phyloP scores from a whole-genome alignment of 1,140 invertebrate genomes.

The Drosophila sulfurigaster region DNA sequence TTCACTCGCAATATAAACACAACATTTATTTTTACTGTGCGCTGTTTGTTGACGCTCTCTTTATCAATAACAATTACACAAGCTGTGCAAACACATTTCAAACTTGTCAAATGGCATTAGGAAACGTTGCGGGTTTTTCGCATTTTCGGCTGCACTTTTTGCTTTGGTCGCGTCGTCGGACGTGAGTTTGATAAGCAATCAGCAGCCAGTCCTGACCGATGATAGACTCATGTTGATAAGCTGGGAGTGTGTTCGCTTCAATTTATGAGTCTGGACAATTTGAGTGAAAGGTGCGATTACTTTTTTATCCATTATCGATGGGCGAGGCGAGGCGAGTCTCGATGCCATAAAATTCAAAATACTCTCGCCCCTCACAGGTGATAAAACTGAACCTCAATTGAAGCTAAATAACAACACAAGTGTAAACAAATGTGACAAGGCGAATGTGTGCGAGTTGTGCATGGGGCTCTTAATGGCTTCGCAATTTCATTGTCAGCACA shows the following conservation, averaged over 20 bases:
- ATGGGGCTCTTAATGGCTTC: slow-evolving; percentile 32
- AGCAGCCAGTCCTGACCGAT: slow-evolving; percentile 11
- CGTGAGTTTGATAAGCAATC: slow-evolving; percentile 59
- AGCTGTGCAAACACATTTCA: slow-evolving; percentile 65
- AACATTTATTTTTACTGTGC: background rate
- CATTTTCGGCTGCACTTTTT: slow-evolving; percentile 13
- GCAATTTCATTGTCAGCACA: slow-evolving; percentile 35
- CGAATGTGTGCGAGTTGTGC: slow-evolving; percentile 2
- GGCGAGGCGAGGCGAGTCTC: background rate
- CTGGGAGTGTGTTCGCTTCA: slow-evolving; percentile 36
- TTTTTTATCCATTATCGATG: slow-evolving; percentile 1
- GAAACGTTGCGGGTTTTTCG: slow-evolving; percentile 38
- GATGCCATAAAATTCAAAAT: slow-evolving; percentile 51
- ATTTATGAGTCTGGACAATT: slow-evolving; percentile 66
- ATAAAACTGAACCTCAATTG: slow-evolving; percentile 8
- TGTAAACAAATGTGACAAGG: slow-evolving; percentile 44
- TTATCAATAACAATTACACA: slow-evolving; percentile 66
- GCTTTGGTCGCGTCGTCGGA: background rate
- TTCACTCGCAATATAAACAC: background rate
- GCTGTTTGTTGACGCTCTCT: slow-evolving; percentile 24
- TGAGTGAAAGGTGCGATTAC: slow-evolving; percentile 32
- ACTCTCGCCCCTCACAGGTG: slow-evolving; percentile 24
- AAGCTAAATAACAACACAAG: slow-evolving; percentile 12
- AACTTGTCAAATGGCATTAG: slow-evolving; percentile 72
- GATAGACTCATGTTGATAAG: slow-evolving; percentile 46